phyloP scores from a whole-genome alignment of 1,140 invertebrate genomes.

The Cecropterus lyciades region DNA sequence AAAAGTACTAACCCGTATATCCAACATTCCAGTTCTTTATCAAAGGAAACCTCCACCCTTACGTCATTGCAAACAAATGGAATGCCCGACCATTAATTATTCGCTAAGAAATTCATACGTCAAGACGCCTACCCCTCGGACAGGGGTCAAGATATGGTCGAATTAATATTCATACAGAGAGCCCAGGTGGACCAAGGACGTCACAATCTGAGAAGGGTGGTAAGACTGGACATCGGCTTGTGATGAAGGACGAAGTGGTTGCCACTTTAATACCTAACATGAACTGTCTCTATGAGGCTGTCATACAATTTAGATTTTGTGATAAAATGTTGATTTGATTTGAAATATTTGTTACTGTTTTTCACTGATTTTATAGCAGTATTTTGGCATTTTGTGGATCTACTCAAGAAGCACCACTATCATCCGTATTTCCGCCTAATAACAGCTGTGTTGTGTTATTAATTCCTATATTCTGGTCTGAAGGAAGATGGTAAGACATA shows the following conservation, averaged over 20 bases:
- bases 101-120: constrained; percentile 79
- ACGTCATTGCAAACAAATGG: constrained; percentile 40
- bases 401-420: no score
- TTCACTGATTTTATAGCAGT: no score
- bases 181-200: constrained; percentile 79
- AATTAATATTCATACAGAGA: constrained; percentile 83
- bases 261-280: constrained; percentile 35
- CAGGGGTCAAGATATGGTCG: constrained; percentile 81
- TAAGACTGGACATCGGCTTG: constrained; percentile 63
- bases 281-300: constrained; percentile 39
- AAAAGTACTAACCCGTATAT: not conserved
- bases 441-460: no score
- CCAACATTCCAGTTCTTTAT: constrained; percentile 19
- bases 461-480: no score
- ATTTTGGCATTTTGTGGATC: no score
- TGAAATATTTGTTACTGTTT: no score
- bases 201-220: constrained; percentile 81
- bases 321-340: no score
- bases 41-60: constrained; percentile 18
- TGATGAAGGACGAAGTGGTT: constrained; percentile 39
- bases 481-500: no score
- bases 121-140: constrained; percentile 65
- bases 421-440: no score
- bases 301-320: not conserved
- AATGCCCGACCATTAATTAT: constrained; percentile 69